A percentile compares a stretch with the other conserved stretches of the same genome.
Evolutionary conservation across 2,888 invertebrate genomes (phyloP).

Genomic region (Cheilosia vulpina): DNA sequence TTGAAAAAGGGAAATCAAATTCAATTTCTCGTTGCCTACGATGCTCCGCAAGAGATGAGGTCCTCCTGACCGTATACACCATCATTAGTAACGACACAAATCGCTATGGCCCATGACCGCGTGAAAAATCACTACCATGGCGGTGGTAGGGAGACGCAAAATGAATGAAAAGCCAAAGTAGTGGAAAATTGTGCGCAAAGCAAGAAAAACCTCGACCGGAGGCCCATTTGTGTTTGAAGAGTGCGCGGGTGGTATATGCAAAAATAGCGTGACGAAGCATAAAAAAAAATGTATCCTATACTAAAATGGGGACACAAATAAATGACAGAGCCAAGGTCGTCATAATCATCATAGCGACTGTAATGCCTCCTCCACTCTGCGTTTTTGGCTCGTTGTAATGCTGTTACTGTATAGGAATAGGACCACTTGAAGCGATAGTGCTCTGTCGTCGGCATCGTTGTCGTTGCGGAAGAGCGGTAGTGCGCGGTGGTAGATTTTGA

Average conservation of each 20-base stretch:
- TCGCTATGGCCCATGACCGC: conserved; percentile 72
- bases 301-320: conserved; percentile 65
- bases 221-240: conserved; percentile 72
- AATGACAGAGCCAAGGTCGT: conserved; percentile 74
- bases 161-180: conserved; percentile 38
- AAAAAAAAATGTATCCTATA: conserved; percentile 38
- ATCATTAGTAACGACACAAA: conserved; percentile 71
- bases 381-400: conserved; percentile 21
- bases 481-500: conserved; percentile 27
- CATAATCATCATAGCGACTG: conserved; percentile 63
- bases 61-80: conserved; percentile 19
- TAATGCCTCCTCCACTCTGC: not conserved
- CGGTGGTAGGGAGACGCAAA: not conserved
- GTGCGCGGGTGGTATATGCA: conserved; percentile 66
- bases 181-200: conserved; percentile 56
- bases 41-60: conserved; percentile 24
- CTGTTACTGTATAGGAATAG: conserved; percentile 24
- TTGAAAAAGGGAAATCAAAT: conserved; percentile 61
- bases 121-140: conserved; percentile 63
- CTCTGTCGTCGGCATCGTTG: conserved; percentile 21
- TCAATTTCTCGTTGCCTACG: conserved; percentile 42
- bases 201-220: conserved; percentile 38
- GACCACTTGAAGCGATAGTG: conserved; percentile 63
- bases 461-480: conserved; percentile 12
- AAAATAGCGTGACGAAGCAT: conserved; percentile 67